Conservation (phyloP, 2,797 vertebrate species). For the Enteromius anoplus region DNA sequence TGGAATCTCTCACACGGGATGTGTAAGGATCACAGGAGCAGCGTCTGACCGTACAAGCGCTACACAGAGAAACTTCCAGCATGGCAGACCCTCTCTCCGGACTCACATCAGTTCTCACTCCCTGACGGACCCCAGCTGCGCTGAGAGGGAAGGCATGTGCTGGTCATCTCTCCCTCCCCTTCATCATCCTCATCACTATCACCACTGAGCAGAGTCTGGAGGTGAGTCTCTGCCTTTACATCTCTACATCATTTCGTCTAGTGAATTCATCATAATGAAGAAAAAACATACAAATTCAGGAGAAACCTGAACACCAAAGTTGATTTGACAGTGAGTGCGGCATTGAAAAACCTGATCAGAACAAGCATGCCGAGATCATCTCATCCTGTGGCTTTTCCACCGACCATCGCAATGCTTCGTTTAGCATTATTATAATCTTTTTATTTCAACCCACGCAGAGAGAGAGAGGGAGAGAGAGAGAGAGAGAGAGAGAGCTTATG, state of each 20-base stretch:
- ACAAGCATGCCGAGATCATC: neutral
- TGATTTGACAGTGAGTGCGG: neutral
- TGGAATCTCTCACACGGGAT: conserved; percentile 51
- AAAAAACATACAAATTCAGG: neutral
- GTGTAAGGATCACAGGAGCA: conserved; percentile 46
- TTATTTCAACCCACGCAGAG: conserved; percentile 40
- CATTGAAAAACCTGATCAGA: neutral
- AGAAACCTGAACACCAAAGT: conserved; percentile 5
- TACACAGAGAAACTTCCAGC: conserved; percentile 42
- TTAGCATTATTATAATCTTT: conserved; percentile 29
- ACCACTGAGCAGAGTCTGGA: conserved; percentile 77
- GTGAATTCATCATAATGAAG: neutral
- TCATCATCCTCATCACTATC: conserved; percentile 74
- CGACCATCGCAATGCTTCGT: conserved; percentile 34
- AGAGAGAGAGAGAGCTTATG: conserved; percentile 8
- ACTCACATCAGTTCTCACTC: conserved; percentile 20
- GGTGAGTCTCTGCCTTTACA: conserved; percentile 81
- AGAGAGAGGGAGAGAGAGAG: neutral
- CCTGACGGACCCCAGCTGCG: conserved; percentile 48
- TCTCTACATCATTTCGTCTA: conserved; percentile 17
- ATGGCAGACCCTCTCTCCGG: conserved; percentile 45
- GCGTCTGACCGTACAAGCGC: conserved; percentile 24
- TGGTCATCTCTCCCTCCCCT: conserved; percentile 70
- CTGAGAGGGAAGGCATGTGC: conserved; percentile 67
- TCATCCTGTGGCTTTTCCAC: neutral